phyloP scores from a whole-genome alignment of 2,113 vertebrate species.

The Pseudopipra pipra region DNA sequence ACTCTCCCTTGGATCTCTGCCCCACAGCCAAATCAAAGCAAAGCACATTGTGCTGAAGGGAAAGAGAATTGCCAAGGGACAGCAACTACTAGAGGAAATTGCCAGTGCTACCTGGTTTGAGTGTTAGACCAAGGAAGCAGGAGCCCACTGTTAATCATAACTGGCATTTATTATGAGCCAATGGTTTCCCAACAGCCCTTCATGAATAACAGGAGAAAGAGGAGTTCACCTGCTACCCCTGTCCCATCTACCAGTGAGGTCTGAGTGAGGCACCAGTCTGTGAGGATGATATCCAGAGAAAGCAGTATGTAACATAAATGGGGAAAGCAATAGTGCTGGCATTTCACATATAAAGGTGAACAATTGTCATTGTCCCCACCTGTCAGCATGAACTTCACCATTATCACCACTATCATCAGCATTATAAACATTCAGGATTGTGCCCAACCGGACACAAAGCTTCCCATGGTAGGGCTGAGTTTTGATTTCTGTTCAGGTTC shows the following conservation, averaged over 20 bases:
- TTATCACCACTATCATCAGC: neutral
- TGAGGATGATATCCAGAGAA: neutral
- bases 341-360: neutral
- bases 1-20: neutral
- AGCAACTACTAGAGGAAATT: neutral
- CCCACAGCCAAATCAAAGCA: neutral
- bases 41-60: neutral
- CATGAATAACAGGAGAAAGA: neutral
- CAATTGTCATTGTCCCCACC: neutral
- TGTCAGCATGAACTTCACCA: neutral
- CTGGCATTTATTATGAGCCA: neutral
- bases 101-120: neutral
- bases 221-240: neutral
- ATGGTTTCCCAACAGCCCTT: neutral
- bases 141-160: neutral
- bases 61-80: neutral
- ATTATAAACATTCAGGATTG: neutral
- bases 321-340: neutral
- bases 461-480: neutral
- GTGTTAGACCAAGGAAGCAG: neutral
- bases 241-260: neutral
- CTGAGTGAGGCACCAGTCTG: neutral
- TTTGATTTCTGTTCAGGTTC: neutral
- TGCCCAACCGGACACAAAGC: neutral
- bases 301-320: neutral